Evolutionary conservation across 2,113 vertebrate genomes (phyloP).

Genomic region (Phrynosoma platyrhinos): DNA sequence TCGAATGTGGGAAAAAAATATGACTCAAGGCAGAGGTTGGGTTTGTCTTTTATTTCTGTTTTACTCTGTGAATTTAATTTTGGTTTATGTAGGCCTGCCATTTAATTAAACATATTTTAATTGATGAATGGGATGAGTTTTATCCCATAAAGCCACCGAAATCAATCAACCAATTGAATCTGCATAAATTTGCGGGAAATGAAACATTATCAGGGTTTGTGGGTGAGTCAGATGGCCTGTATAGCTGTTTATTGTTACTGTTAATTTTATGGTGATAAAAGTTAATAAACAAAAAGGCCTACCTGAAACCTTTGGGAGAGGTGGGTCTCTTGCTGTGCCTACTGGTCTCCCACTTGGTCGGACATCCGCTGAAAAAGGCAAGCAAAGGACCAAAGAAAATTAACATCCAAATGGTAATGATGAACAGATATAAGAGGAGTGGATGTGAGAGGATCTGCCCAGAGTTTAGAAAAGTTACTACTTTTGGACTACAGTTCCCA

Average conservation of each 20-base stretch:
- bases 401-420: rapidly evolving
- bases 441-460: too few species aligned
- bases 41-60: background rate
- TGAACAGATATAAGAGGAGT: background rate
- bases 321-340: slow-evolving; percentile 88
- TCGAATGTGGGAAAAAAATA: too few species aligned
- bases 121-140: background rate
- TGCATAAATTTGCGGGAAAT: background rate
- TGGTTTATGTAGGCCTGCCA: background rate
- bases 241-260: background rate
- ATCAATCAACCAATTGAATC: background rate
- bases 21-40: background rate
- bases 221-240: too few species aligned
- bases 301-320: slow-evolving; percentile 88
- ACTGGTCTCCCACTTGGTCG: slow-evolving; percentile 90
- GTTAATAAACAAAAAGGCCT: background rate
- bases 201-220: background rate
- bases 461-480: too few species aligned
- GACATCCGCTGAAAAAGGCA: slow-evolving; percentile 84
- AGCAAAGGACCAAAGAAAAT: rapidly evolving
- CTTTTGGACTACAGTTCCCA: too few species aligned
- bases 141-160: background rate
- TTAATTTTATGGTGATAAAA: background rate
- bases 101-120: background rate
- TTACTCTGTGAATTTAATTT: background rate